Percentiles rank a stretch among this genome's conserved stretches.
phyloP scores from a whole-genome alignment of 2,113 vertebrate species.

The Echinops telfairi region DNA sequence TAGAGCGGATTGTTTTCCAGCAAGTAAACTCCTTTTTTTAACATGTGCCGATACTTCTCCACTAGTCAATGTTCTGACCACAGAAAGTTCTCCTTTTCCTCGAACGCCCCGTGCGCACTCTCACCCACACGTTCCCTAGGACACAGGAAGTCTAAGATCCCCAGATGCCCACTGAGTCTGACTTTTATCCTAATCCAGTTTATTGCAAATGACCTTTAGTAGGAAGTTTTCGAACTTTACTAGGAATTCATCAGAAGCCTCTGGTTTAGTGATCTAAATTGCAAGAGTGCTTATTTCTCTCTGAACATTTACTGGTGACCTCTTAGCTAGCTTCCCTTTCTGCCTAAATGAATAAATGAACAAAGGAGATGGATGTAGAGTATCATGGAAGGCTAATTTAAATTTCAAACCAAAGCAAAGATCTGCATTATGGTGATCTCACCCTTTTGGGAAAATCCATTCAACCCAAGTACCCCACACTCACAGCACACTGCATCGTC shows the following conservation, averaged over 20 bases:
- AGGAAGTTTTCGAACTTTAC: background rate
- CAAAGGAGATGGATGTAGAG: background rate
- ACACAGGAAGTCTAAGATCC: background rate
- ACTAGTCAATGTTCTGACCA: background rate
- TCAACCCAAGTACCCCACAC: background rate
- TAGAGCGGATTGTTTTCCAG: slow-evolving; percentile 50
- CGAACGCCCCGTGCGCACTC: background rate
- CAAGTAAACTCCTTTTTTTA: background rate
- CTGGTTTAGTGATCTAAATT: background rate
- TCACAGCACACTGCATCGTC: background rate
- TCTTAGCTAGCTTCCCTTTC: background rate
- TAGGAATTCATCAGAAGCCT: background rate
- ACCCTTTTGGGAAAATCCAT: background rate
- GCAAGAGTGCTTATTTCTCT: slow-evolving; percentile 1
- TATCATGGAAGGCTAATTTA: background rate
- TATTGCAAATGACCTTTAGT: slow-evolving; percentile 2
- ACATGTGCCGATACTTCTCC: background rate
- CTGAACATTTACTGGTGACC: background rate
- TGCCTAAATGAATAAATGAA: background rate
- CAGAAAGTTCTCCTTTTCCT: background rate
- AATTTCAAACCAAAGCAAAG: background rate
- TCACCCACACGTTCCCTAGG: background rate
- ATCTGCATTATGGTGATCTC: background rate
- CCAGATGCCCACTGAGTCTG: background rate
- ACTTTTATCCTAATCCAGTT: background rate